Percentiles rank a stretch among this genome's conserved stretches.
These are phyloP conservation scores for Poecilobothrus nobilitatus DNA, from an alignment of 2,888 invertebrate species.

Conservation along the genomic window DNA sequence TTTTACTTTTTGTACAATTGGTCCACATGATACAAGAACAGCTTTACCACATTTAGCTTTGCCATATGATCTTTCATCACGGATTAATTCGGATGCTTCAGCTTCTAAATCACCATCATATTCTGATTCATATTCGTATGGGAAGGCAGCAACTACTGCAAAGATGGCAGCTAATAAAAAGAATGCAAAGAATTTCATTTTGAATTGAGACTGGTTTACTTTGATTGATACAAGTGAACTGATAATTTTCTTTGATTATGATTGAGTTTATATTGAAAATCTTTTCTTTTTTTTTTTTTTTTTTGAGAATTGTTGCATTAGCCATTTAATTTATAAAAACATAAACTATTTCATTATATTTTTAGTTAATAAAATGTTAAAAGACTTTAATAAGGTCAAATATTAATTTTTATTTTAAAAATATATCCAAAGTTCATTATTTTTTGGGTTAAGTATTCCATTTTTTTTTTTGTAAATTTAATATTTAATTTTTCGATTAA, in stretches of 20 bases:
- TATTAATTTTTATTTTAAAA: too few species aligned
- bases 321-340: too few species aligned
- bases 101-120: not conserved
- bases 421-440: too few species aligned
- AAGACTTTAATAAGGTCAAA: too few species aligned
- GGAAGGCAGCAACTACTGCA: not conserved
- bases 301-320: too few species aligned
- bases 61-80: not conserved
- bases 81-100: not conserved
- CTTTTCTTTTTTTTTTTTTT: too few species aligned
- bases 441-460: too few species aligned
- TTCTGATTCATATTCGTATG: not conserved
- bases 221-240: constrained; percentile 3
- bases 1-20: not conserved
- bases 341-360: too few species aligned
- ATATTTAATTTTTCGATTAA: too few species aligned
- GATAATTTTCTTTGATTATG: not conserved
- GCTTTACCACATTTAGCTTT: not conserved
- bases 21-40: not conserved
- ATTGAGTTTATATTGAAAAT: not conserved
- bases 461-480: too few species aligned
- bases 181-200: not conserved
- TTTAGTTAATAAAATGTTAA: too few species aligned
- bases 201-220: not conserved
- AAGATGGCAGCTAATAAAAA: not conserved